Base-by-base conservation (phyloP, 2,888 invertebrate genomes). In the Macrosoma leucophasiata region DNA sequence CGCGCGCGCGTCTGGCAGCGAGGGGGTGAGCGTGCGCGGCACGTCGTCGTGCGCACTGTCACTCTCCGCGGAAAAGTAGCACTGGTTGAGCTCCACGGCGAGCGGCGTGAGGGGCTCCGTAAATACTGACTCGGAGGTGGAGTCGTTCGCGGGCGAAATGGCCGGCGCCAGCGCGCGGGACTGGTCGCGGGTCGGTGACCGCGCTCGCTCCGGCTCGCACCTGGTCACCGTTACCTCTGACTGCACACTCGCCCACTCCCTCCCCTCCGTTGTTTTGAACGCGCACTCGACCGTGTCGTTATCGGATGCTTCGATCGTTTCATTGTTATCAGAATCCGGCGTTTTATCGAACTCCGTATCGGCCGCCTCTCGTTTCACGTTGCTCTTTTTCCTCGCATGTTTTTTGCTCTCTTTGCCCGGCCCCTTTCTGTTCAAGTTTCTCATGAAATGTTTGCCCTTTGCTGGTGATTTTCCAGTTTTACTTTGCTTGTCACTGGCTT, bases 41-140 rank as follows among this genome's bases (percentile, higher is more conserved):
- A 58, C 59, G 36, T 76, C 77, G 45, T 78, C 78, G 54, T 55
- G 75, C 45, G 77, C 72, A 58, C 79, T 78, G 62, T 79, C 85
- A 62, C 86, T 87, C 62, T 88, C 88, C 45, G 88, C 88, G 46
- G 87, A 87, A 67, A 85, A 85, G 64, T 87, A 87, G 62, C 87
- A 87, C 75, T 86, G 86, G 81, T 88, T 88, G 60, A 87, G 84
- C 69, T 89, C 88, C 50, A 88, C 85, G 46, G 86, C 88, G 55
- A 85, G 84, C 61, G 88, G 87, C 65, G 87, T 86, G 50, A 87
- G 79, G 50, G 91, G 89, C 70, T 92, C 92, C 51, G 91, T 91
- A 79, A 92, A 92, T 68, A 91, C 88, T 61, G 92, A 91, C 69
- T 90, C 91, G 46, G 90, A 89, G 56, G 86, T 89, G 52, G 91